Evolutionary conservation across 2,113 vertebrate species (phyloP).

Genomic region (Falcunculus frontatus): DNA sequence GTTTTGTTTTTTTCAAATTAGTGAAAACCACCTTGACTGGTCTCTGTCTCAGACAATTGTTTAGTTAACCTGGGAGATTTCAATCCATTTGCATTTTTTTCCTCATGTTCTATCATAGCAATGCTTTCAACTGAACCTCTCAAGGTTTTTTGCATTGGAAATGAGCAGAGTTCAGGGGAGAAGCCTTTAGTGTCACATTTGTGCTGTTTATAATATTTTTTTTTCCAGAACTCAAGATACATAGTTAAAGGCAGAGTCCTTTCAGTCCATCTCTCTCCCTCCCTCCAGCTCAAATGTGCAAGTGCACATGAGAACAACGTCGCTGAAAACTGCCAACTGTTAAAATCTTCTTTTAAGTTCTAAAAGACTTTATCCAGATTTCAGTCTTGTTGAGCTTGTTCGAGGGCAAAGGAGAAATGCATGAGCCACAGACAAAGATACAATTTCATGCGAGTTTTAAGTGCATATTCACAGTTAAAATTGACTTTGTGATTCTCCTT

Average conservation of each 20-base stretch:
- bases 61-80: background rate
- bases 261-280: background rate
- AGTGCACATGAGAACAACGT: background rate
- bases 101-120: background rate
- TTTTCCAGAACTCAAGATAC: background rate
- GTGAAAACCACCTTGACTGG: background rate
- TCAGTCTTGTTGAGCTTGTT: background rate
- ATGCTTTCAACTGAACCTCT: background rate
- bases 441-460: conserved; percentile 4
- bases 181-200: background rate
- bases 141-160: background rate
- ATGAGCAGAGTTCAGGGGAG: background rate
- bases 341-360: background rate
- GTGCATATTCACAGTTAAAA: conserved; percentile 33
- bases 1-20: background rate
- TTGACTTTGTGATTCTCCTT: conserved; percentile 42
- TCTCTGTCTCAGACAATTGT: background rate
- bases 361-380: background rate
- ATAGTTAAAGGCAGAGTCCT: background rate
- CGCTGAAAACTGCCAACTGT: background rate
- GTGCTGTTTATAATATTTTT: background rate
- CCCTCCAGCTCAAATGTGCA: background rate
- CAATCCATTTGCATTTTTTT: background rate
- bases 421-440: background rate
- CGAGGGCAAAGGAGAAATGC: background rate